Percentiles rank a stretch among this genome's conserved stretches.
Conservation (phyloP, 1,140 invertebrate genomes). For the Popillia japonica region DNA sequence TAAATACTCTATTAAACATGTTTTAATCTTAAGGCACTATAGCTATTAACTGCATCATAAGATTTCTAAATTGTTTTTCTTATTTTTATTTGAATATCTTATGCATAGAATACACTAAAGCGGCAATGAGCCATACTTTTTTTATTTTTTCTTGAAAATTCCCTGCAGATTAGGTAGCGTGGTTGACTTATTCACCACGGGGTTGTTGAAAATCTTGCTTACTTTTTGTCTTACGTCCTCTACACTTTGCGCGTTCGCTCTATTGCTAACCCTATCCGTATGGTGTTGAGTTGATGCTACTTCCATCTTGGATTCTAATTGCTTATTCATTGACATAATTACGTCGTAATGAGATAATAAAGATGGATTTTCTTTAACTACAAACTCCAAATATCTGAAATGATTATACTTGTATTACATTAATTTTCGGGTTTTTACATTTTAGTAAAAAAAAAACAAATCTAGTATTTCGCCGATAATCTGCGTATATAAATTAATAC, state of each 20-base stretch:
- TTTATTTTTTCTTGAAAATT: slow-evolving; percentile 58
- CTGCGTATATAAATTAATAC: slow-evolving; percentile 24
- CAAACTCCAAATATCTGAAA: slow-evolving; percentile 61
- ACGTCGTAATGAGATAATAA: slow-evolving; percentile 63
- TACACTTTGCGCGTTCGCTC: slow-evolving; percentile 63
- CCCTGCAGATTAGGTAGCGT: slow-evolving; percentile 54
- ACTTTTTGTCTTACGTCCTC: slow-evolving; percentile 70
- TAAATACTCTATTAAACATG: slow-evolving; percentile 4
- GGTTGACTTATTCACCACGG: slow-evolving; percentile 50
- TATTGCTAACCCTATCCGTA: slow-evolving; percentile 24
- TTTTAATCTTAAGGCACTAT: slow-evolving; percentile 39
- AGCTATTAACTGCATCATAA: slow-evolving; percentile 31
- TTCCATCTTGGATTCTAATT: slow-evolving; percentile 62
- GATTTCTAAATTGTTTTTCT: slow-evolving; percentile 31
- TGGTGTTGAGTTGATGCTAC: background rate
- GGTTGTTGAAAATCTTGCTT: slow-evolving; percentile 69
- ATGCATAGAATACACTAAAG: background rate
- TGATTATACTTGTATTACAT: too few relatives aligned
- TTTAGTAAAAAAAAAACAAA: too few relatives aligned
- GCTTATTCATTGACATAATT: slow-evolving; percentile 63
- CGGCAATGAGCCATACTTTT: background rate
- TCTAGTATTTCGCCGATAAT: too few relatives aligned
- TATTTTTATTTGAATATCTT: background rate
- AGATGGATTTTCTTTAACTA: slow-evolving; percentile 61
- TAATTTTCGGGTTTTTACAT: too few relatives aligned